Conservation (phyloP, 2,888 invertebrate species). For the Belgica antarctica region DNA sequence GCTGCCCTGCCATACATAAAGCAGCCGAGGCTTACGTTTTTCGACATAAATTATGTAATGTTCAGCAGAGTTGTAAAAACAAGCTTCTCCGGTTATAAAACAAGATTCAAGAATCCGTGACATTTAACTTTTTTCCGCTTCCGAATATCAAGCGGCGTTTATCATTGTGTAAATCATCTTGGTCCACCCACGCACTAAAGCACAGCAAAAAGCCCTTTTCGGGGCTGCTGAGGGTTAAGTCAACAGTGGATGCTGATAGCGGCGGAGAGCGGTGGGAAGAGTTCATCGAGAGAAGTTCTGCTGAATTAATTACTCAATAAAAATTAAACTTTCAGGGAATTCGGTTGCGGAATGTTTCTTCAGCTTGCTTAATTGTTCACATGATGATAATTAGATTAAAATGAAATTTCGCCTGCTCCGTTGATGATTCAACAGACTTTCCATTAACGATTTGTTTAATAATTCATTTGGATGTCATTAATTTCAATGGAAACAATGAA, state of each 20-base stretch:
- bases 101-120: neutral
- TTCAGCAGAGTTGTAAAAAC: neutral
- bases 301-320: constrained; percentile 30
- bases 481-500: constrained; percentile 32
- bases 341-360: constrained; percentile 18
- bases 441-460: constrained; percentile 33
- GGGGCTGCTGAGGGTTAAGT: neutral
- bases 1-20: too few relatives aligned
- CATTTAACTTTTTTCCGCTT: too few relatives aligned
- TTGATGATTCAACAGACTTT: neutral
- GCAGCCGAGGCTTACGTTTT: too few relatives aligned
- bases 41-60: neutral
- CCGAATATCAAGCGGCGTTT: neutral
- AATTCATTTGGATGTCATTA: constrained; percentile 38
- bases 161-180: neutral
- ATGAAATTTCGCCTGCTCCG: neutral
- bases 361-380: constrained; percentile 22
- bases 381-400: constrained; percentile 32
- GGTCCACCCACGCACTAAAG: too few relatives aligned
- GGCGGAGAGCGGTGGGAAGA: neutral
- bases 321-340: neutral
- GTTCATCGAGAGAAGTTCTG: neutral
- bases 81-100: neutral
- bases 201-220: too few relatives aligned
- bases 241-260: neutral